Conservation (phyloP, 2,113 vertebrate species). For the Ursus arctos region DNA sequence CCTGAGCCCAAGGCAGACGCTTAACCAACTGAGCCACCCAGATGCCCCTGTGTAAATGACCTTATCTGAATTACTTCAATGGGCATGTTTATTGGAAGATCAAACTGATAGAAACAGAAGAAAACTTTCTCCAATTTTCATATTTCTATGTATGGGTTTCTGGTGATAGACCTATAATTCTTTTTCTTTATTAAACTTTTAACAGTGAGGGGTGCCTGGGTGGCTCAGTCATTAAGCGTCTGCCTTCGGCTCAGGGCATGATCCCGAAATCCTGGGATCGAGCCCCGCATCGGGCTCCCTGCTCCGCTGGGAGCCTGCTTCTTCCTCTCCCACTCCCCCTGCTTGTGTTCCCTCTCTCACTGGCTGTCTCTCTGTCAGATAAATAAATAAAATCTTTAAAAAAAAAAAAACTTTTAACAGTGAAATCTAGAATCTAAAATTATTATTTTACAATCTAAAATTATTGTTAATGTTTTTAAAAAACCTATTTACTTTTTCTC, state of each 20-base stretch:
- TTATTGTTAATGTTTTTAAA: background rate
- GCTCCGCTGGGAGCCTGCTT: no score
- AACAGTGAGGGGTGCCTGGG: background rate
- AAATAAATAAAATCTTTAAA: no score
- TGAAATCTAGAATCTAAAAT: conserved; percentile 21
- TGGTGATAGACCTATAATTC: background rate
- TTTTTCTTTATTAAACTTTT: background rate
- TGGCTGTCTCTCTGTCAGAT: no score
- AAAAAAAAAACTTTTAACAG: background rate
- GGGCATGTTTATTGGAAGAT: background rate
- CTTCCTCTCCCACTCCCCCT: no score
- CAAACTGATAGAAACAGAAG: background rate
- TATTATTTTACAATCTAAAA: background rate
- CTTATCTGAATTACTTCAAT: background rate
- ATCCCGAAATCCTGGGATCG: no score
- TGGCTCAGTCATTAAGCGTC: no score
- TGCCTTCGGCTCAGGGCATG: no score
- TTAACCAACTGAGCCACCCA: no score
- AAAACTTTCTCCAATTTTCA: background rate
- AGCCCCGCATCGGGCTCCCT: no score
- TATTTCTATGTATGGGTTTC: background rate
- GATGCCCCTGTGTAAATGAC: background rate
- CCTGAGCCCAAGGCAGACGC: no score
- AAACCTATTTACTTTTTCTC: background rate
- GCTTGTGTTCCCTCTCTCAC: no score